Evolutionary conservation across 2,888 invertebrate genomes (phyloP).

Genomic region (Nemurella pictetii): DNA sequence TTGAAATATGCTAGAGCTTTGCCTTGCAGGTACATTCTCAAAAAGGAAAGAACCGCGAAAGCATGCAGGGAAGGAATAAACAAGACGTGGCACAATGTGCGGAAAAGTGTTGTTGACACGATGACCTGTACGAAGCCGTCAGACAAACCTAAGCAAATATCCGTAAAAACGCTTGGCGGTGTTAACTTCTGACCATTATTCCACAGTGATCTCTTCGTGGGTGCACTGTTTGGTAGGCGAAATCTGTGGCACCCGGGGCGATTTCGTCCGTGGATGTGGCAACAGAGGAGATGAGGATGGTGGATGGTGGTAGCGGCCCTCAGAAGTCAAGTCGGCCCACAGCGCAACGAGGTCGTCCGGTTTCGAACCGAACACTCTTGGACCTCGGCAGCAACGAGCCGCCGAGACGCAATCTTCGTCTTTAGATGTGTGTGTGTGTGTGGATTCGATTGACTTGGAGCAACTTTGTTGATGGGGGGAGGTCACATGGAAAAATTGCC

Average conservation of each 20-base stretch:
- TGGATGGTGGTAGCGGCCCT: background rate
- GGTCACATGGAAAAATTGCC: background rate
- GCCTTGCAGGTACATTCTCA: background rate
- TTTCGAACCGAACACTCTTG: background rate
- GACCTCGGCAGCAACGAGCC: background rate
- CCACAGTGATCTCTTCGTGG: background rate
- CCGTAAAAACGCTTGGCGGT: background rate
- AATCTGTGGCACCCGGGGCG: background rate
- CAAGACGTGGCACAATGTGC: background rate
- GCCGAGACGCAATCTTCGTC: background rate
- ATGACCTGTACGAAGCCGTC: background rate
- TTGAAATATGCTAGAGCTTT: background rate
- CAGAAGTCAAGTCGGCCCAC: background rate
- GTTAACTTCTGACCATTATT: background rate
- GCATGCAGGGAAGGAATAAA: background rate
- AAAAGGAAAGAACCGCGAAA: background rate
- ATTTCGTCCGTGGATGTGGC: background rate
- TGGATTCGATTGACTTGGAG: no score
- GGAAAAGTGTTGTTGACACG: background rate
- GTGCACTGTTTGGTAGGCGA: background rate
- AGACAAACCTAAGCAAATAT: background rate
- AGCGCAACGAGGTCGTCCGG: background rate
- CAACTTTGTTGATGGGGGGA: no score
- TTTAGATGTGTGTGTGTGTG: no score
- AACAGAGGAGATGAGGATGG: background rate